Evolutionary conservation across 2,113 vertebrate genomes (phyloP), one percentile per base, ranked within the genome.

Genomic region (Columba livia): DNA sequence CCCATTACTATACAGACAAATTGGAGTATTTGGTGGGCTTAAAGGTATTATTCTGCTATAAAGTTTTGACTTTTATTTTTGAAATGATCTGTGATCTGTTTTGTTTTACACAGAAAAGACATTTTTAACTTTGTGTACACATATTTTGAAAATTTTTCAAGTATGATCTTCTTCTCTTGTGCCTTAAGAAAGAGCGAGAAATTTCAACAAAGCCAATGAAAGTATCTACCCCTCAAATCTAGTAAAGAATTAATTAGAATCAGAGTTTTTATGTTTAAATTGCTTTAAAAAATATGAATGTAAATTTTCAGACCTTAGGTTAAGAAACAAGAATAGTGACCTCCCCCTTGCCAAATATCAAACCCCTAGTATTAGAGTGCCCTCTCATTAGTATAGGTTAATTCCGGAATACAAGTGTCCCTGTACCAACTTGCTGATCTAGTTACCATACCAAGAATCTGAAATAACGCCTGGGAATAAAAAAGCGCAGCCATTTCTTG

Each of bases 1-100:
- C 18, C 18, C 5, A 61, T 24, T 88, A 85, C 54, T 87, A 78
- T 38, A 60, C 24, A 28, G 50, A 56, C 15, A 89, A 65, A 67
- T 56, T 74, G 85, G 32, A 47, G 78, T 79, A 71, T 78, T 69
- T 75, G 44, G 11, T 90, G 15, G 24, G 7, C 50, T 86, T 19
- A 80, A 53, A 20, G 26, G 54, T 73, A 70, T 53, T 79, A 62
- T 86, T 95, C 79, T 92, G 34, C 77, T 80, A 7, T 32, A 93
- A 91, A 40, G 5, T 67, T 54, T 66, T 74, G 14, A 29, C 66
- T 38, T 50, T 62, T 65, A 47, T 15, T 70, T 91, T 86, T 53
- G 40, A 94, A 84, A 40, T 51, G 5, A 29, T 61, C 71, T 91
- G 16, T 38, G 11, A 72, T 53, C 5, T 38, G 6, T 16, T 70